Percentiles rank a stretch among this genome's conserved stretches.
phyloP scores from a whole-genome alignment of 1,140 invertebrate species.

The Lanistes nyassanus region DNA sequence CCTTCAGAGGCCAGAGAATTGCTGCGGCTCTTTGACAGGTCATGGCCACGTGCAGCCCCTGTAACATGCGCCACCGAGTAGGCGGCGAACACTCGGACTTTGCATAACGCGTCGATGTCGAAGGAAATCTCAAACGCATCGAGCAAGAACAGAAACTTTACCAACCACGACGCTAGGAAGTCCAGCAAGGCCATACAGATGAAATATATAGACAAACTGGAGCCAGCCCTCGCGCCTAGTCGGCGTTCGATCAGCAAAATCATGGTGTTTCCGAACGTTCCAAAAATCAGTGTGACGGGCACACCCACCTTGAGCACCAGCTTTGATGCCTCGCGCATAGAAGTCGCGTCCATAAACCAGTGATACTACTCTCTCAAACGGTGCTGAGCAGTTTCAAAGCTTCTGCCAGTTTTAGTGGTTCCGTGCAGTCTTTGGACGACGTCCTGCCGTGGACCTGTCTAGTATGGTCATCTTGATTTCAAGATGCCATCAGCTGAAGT shows the following conservation, averaged over 20 bases:
- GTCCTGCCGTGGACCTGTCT: too few relatives aligned
- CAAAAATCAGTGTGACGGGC: background rate
- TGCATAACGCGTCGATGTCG: background rate
- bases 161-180: background rate
- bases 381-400: too few relatives aligned
- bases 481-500: too few relatives aligned
- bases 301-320: background rate
- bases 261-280: background rate
- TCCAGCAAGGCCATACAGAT: background rate
- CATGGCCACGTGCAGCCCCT: background rate
- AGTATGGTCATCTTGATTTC: too few relatives aligned
- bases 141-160: background rate
- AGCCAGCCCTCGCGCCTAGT: background rate
- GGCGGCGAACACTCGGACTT: background rate
- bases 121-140: background rate
- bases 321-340: too few relatives aligned
- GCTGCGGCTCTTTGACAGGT: background rate
- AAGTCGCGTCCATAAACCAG: background rate
- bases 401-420: too few relatives aligned
- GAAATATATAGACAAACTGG: background rate
- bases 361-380: background rate
- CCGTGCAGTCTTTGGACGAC: too few relatives aligned
- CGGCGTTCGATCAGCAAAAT: background rate
- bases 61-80: background rate
- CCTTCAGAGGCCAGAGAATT: background rate